Percentiles rank a stretch among this genome's conserved stretches.
Conservation (phyloP, 2,797 vertebrate species). For the Danio kyathit region DNA sequence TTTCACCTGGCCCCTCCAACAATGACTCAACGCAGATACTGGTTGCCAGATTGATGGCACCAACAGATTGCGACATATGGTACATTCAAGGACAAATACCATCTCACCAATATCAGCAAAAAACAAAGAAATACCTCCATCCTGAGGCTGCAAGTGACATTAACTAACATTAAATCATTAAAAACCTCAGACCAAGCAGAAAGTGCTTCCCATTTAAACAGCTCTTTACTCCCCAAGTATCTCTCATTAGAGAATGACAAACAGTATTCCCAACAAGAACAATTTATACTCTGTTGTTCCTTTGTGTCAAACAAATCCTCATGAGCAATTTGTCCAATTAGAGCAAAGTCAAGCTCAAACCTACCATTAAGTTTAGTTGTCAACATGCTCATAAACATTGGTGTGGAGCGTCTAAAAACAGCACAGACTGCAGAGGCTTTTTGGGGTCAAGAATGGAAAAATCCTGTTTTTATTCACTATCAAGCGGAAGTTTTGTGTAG, state of each 20-base stretch:
- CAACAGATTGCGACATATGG: not conserved
- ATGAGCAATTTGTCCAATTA: constrained; percentile 53
- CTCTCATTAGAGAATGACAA: not conserved
- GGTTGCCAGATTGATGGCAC: too few species aligned
- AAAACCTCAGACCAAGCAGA: not conserved
- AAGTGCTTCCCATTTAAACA: not conserved
- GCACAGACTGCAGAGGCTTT: constrained; percentile 23
- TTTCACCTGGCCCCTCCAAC: too few species aligned
- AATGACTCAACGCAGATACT: too few species aligned
- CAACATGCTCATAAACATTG: constrained; percentile 62
- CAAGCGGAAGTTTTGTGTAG: not conserved
- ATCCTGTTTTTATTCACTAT: constrained; percentile 38
- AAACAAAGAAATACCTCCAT: not conserved
- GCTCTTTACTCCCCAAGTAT: not conserved
- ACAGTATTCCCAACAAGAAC: not conserved
- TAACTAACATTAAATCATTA: not conserved
- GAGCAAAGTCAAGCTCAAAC: constrained; percentile 57
- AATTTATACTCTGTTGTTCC: constrained; percentile 18
- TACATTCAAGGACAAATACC: not conserved
- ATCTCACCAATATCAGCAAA: not conserved
- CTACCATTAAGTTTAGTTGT: constrained; percentile 49
- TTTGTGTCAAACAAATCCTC: constrained; percentile 42
- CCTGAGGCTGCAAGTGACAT: not conserved
- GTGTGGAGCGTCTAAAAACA: constrained; percentile 57
- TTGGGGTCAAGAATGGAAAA: constrained; percentile 49